phyloP scores from a whole-genome alignment of 1,140 invertebrate genomes.

The Eufriesea mexicana region DNA sequence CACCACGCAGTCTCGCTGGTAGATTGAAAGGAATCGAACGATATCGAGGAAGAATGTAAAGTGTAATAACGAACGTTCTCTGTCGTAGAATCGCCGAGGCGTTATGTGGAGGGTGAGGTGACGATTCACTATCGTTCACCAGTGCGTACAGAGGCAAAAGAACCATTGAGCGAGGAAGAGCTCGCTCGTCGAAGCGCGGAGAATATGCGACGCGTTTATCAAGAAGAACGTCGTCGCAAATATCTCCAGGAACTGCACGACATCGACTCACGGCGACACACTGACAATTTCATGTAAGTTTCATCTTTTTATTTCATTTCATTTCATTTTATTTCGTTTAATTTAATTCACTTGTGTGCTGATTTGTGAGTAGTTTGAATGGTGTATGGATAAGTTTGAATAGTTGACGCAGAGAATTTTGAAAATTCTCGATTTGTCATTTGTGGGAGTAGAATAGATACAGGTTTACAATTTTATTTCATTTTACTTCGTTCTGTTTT shows the following conservation, averaged over 20 bases:
- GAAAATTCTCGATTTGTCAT: too few species aligned
- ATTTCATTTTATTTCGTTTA: not conserved
- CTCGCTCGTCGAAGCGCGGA: conserved; percentile 92
- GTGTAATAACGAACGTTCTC: conserved; percentile 36
- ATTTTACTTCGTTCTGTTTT: too few species aligned
- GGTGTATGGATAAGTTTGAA: too few species aligned
- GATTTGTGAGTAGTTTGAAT: too few species aligned
- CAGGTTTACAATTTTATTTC: too few species aligned
- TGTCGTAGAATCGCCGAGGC: conserved; percentile 89
- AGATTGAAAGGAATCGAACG: not conserved
- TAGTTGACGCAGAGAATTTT: too few species aligned
- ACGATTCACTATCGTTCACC: conserved; percentile 96
- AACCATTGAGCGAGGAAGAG: conserved; percentile 91
- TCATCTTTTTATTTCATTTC: not conserved
- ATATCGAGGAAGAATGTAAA: not conserved
- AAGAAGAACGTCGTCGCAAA: conserved; percentile 93
- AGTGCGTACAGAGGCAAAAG: conserved; percentile 92
- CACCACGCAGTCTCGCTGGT: too few species aligned
- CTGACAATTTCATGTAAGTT: conserved; percentile 93
- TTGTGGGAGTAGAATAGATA: too few species aligned
- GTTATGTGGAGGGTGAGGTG: conserved; percentile 95
- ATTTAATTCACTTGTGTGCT: too few species aligned
- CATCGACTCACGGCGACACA: conserved; percentile 94
- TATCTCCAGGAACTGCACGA: conserved; percentile 95
- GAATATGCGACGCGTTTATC: conserved; percentile 94